Percentiles rank a stretch among this genome's conserved stretches.
Conservation (phyloP, 1,140 invertebrate species). For the Delia radicum region DNA sequence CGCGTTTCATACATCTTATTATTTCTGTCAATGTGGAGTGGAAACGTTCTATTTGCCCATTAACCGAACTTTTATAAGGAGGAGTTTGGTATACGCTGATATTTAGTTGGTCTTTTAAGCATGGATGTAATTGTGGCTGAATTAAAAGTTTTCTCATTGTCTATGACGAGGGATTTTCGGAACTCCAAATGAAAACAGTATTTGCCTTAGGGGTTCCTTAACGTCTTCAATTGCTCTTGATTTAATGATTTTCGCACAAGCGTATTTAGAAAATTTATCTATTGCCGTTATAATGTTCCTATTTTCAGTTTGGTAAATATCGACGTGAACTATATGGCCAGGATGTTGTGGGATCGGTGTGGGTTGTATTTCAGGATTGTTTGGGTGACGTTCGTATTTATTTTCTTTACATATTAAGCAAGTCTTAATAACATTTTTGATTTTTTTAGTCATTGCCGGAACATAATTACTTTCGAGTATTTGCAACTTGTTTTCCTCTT, state of each 20-base stretch:
- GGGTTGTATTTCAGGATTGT: no score
- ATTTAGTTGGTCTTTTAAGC: neutral
- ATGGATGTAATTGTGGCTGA: slow-evolving; percentile 14
- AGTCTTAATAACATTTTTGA: neutral
- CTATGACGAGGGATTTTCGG: slow-evolving; percentile 31
- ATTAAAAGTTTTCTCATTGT: slow-evolving; percentile 33
- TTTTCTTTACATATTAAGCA: neutral
- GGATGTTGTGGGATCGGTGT: slow-evolving; percentile 23
- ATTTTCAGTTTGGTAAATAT: neutral
- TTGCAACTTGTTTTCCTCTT: neutral
- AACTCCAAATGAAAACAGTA: slow-evolving; percentile 31
- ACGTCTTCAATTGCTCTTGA: slow-evolving; percentile 20
- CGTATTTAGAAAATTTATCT: slow-evolving; percentile 12
- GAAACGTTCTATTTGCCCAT: slow-evolving; percentile 27
- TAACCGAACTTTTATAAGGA: neutral
- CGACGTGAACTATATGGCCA: neutral
- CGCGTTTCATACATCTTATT: slow-evolving; percentile 24
- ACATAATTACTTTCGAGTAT: neutral
- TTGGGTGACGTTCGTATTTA: neutral
- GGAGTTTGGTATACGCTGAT: neutral
- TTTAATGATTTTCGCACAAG: neutral
- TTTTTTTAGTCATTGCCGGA: neutral
- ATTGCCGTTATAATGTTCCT: neutral
- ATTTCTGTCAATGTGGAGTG: slow-evolving; percentile 28
- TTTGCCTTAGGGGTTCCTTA: slow-evolving; percentile 3